Percentiles rank a stretch among this genome's conserved stretches.
phyloP scores from a whole-genome alignment of 2,113 vertebrate species.

The Serinus canaria region DNA sequence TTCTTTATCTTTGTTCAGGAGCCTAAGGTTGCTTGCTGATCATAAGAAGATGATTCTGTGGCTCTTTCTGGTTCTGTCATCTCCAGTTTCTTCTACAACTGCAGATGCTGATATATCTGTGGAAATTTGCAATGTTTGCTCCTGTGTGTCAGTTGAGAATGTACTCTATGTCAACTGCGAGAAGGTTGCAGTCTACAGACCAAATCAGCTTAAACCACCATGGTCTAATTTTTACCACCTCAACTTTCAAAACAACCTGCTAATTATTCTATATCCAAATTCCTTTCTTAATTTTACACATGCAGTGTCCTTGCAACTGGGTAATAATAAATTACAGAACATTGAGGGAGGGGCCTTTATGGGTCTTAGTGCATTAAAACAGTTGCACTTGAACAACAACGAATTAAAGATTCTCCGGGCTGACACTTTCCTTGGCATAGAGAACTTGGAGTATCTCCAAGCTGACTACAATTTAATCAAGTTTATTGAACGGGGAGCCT shows the following conservation, averaged over 20 bases:
- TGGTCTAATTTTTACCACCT: slow-evolving; percentile 94
- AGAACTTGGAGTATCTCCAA: slow-evolving; percentile 99
- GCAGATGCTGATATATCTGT: slow-evolving; percentile 87
- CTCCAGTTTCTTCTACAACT: slow-evolving; percentile 82
- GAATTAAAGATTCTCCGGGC: slow-evolving; percentile 95
- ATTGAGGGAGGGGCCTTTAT: slow-evolving; percentile 95
- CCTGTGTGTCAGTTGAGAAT: slow-evolving; percentile 96
- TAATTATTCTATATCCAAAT: slow-evolving; percentile 94
- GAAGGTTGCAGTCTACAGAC: slow-evolving; percentile 94
- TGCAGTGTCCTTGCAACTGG: slow-evolving; percentile 96
- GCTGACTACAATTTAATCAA: slow-evolving; percentile 99
- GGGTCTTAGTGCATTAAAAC: slow-evolving; percentile 93
- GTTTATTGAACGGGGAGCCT: slow-evolving; percentile 96
- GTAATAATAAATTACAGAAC: slow-evolving; percentile 98
- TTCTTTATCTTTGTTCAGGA: slow-evolving; percentile 79
- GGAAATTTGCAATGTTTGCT: slow-evolving; percentile 96
- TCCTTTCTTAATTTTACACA: slow-evolving; percentile 96
- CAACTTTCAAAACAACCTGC: slow-evolving; percentile 97
- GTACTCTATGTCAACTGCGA: slow-evolving; percentile 99
- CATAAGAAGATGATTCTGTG: slow-evolving; percentile 98
- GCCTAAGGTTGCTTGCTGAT: slow-evolving; percentile 82
- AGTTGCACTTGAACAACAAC: slow-evolving; percentile 99
- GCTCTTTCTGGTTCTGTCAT: slow-evolving; percentile 90
- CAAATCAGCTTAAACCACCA: slow-evolving; percentile 93
- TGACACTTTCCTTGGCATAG: slow-evolving; percentile 96